phyloP scores from a whole-genome alignment of 2,888 invertebrate genomes.

The Rhabditoides inermis region DNA sequence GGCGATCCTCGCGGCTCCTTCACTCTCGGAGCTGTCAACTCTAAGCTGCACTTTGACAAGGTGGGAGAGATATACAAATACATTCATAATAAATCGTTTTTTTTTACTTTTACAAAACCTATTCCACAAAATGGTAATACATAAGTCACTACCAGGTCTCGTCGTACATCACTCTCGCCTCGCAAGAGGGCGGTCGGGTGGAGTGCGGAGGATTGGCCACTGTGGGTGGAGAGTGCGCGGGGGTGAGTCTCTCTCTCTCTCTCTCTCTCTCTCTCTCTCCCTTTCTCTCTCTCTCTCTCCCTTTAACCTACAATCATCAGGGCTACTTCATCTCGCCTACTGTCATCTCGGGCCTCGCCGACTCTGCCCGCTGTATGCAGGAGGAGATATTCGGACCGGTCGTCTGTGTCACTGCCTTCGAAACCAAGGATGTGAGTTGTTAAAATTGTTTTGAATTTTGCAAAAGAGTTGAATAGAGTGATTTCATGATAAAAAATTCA shows the following conservation, averaged over 20 bases:
- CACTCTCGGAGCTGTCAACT: conserved; percentile 56
- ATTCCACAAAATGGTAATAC: no score
- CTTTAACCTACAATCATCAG: conserved; percentile 34
- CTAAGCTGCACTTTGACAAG: conserved; percentile 56
- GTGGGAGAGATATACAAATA: conserved; percentile 34
- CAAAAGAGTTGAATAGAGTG: no score
- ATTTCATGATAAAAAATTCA: no score
- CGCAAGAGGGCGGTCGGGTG: conserved; percentile 54
- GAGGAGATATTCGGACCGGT: conserved; percentile 62
- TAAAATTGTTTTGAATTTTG: no score
- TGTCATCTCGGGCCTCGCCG: conserved; percentile 55
- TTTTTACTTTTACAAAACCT: not conserved
- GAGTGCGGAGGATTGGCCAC: conserved; percentile 53
- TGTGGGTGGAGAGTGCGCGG: conserved; percentile 51
- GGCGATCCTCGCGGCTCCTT: conserved; percentile 34
- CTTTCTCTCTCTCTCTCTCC: not conserved
- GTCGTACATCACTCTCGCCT: conserved; percentile 51
- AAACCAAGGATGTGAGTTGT: conserved; percentile 41
- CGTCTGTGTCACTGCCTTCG: conserved; percentile 53
- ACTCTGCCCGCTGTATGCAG: conserved; percentile 55
- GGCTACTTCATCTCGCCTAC: conserved; percentile 58
- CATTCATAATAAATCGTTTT: not conserved
- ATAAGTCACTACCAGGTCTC: conserved; percentile 17
- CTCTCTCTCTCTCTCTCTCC: not conserved
- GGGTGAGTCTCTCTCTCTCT: conserved; percentile 36